Evolutionary conservation across 2,888 invertebrate species (phyloP), one percentile per base, ranked within the genome.

Genomic region (Ennomos quercinarius): DNA sequence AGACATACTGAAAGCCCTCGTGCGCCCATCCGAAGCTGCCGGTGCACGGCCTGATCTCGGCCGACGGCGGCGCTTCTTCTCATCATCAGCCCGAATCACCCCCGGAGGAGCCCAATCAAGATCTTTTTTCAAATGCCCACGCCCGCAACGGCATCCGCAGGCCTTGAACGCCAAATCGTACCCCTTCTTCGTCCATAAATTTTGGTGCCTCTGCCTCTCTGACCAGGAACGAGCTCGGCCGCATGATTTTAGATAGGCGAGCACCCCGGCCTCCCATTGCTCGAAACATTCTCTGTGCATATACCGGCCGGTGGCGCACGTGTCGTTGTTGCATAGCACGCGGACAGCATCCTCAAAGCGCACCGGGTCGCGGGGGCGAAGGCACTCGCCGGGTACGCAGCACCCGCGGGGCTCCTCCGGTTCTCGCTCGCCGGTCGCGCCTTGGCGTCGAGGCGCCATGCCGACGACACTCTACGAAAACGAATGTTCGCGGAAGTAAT

Each of bases 281-380:
- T 98, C 97, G 93, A 99, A 99, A 89, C 99, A 99, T 86, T 97
- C 97, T 72, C 96, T 95, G 93, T 99, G 99, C 99, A 99, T 99
- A 84, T 96, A 98, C 84, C 96, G 95, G 66, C 98, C 98, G 78
- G 95, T 94, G 66, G 94, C 93, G 92, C 99, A 99, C 80, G 95
- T 95, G 82, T 98, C 98, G 92, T 99, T 99, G 94, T 98, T 99
- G 94, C 99, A 99, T 70, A 96, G 94, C 61, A 99, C 97, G 84
- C 96, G 96, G 71, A 98, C 95, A 45, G 96, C 96, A 76, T 98
- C 97, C 69, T 96, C 94, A 51, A 96, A 93, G 65, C 89, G 89
- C 36, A 92, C 88, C 58, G 89, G 68, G 66, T 96, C 95, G 77
- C 96, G 96, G 67, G 93, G 95, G 76, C 96, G 95, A 61, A 96